These are phyloP conservation scores for Xestia sexstrigata DNA, from an alignment of 2,888 invertebrate genomes.

Conservation along the genomic window DNA sequence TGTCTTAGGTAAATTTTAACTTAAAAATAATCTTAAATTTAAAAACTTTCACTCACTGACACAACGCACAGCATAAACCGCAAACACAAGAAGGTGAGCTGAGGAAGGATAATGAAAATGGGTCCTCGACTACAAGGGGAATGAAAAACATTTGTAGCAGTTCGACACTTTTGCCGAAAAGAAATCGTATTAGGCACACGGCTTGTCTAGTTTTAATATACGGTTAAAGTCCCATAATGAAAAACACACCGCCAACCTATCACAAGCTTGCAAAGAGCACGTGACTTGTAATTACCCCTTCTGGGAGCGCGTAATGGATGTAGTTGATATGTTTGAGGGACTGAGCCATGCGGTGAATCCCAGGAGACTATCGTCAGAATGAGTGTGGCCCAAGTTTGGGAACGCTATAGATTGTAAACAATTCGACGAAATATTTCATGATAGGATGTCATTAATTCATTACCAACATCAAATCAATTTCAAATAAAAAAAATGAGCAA, in stretches of 20 bases:
- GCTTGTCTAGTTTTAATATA: neutral
- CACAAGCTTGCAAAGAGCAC: conserved; percentile 28
- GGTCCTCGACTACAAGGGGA: neutral
- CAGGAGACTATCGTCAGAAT: conserved; percentile 22
- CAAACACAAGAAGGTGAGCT: neutral
- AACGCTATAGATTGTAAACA: conserved; percentile 11
- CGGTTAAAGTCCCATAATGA: neutral
- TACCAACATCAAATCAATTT: too few species aligned
- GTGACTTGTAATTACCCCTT: conserved; percentile 46
- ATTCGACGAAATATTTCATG: conserved; percentile 4
- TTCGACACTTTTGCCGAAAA: neutral
- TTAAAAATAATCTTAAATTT: neutral
- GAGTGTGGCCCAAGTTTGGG: conserved; percentile 1
- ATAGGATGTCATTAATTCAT: neutral
- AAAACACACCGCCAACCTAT: neutral
- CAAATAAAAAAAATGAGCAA: too few species aligned
- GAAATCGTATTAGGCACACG: neutral
- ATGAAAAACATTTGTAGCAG: neutral
- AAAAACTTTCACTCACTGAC: neutral
- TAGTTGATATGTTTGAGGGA: conserved; percentile 41
- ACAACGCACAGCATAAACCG: neutral
- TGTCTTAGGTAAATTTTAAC: too few species aligned
- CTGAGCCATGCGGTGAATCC: conserved; percentile 21
- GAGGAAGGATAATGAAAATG: neutral
- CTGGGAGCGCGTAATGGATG: conserved; percentile 41